These are phyloP conservation scores for Siphonodentalium dalli DNA, from an alignment of 2,888 invertebrate genomes.

Conservation along the genomic window DNA sequence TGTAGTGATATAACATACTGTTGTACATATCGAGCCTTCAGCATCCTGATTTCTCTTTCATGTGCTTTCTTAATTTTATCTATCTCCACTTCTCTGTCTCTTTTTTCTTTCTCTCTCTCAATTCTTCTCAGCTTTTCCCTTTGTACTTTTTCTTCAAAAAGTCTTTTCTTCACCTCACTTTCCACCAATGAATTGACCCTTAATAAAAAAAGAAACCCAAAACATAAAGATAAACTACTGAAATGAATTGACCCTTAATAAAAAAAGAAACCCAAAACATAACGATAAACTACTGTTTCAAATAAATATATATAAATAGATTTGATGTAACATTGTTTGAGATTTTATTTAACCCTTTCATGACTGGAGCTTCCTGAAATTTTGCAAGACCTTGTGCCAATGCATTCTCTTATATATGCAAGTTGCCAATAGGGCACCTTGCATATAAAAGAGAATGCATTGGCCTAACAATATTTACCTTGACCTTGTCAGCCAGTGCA, in stretches of 20 bases:
- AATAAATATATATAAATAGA: background rate
- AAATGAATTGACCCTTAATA: background rate
- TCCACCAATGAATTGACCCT: slow-evolving; percentile 58
- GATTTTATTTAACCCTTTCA: too few relatives aligned
- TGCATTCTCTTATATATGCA: too few relatives aligned
- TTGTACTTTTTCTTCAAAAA: slow-evolving; percentile 59
- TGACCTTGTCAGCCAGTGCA: too few relatives aligned
- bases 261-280: background rate
- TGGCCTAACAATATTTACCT: too few relatives aligned
- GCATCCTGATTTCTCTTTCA: slow-evolving; percentile 49
- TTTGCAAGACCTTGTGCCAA: too few relatives aligned
- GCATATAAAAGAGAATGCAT: too few relatives aligned
- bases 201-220: slow-evolving; percentile 2
- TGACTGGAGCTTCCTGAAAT: too few relatives aligned
- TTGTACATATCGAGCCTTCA: slow-evolving; percentile 50
- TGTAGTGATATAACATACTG: slow-evolving; percentile 9
- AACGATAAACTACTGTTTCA: background rate
- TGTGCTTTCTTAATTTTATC: slow-evolving; percentile 49
- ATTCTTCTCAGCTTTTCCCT: slow-evolving; percentile 51
- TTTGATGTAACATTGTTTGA: background rate
- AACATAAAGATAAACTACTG: background rate
- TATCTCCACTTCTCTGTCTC: slow-evolving; percentile 54
- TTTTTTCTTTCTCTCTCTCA: slow-evolving; percentile 52
- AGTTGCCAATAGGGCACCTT: too few relatives aligned
- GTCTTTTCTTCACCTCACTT: slow-evolving; percentile 55